Evolutionary conservation across 2,113 vertebrate genomes (phyloP).

Genomic region (Nothocercus julius): DNA sequence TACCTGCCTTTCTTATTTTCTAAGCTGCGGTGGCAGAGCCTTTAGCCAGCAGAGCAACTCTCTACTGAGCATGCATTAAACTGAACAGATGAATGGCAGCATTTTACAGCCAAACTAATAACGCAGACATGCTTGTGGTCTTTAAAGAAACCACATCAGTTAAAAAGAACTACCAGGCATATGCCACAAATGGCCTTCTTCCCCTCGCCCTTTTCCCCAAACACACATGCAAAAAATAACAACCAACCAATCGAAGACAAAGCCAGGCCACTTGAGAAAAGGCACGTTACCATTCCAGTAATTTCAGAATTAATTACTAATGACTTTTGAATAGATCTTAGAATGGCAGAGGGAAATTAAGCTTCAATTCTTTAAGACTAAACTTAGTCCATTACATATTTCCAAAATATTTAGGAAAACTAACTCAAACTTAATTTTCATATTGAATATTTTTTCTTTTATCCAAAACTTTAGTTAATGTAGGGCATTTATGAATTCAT

Average conservation of each 20-base stretch:
- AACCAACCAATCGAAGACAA: background rate
- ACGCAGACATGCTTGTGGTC: constrained; percentile 49
- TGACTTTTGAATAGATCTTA: background rate
- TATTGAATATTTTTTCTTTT: background rate
- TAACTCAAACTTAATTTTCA: background rate
- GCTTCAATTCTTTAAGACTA: background rate
- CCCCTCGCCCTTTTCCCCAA: no score
- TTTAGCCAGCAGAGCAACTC: constrained; percentile 70
- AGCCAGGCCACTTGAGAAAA: background rate
- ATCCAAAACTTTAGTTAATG: background rate
- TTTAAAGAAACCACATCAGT: constrained; percentile 72
- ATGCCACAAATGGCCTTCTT: no score
- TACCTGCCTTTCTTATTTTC: constrained; percentile 74
- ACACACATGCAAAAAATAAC: no score
- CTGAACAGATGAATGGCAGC: constrained; percentile 75
- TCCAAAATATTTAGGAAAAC: background rate
- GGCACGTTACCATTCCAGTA: background rate
- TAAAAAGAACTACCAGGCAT: constrained; percentile 61
- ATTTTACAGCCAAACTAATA: constrained; percentile 78
- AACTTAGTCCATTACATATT: background rate
- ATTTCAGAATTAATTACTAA: constrained; percentile 17
- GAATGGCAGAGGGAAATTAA: background rate
- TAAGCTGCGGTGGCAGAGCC: constrained; percentile 57
- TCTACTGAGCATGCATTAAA: constrained; percentile 65
- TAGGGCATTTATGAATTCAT: background rate